phyloP scores from a whole-genome alignment of 2,888 invertebrate species.

The Monoplex corrugatus region DNA sequence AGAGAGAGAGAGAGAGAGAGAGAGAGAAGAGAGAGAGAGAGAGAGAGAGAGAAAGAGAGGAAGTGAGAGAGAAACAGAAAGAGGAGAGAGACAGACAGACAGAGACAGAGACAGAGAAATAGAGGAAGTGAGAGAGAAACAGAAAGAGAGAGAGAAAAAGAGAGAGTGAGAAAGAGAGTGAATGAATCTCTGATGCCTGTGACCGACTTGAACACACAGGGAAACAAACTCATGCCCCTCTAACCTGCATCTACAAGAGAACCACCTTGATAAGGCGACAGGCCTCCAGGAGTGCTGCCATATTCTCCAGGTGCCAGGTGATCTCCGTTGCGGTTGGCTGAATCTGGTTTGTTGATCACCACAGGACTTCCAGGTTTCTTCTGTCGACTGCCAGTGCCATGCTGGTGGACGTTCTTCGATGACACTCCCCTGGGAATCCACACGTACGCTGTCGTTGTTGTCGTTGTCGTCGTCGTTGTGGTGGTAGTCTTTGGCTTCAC shows the following conservation, averaged over 20 bases:
- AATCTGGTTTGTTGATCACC: not conserved
- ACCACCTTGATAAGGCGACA: constrained; percentile 25
- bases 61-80: not conserved
- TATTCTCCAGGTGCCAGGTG: not conserved
- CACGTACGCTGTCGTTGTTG: constrained; percentile 20
- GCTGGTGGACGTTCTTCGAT: constrained; percentile 1
- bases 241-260: not conserved
- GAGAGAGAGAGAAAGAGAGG: constrained; percentile 1
- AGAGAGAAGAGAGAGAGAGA: too few species aligned
- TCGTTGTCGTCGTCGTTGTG: constrained; percentile 26
- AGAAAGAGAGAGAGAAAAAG: not conserved
- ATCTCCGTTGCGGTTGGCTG: constrained; percentile 17
- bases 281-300: constrained; percentile 34
- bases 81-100: not conserved
- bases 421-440: not conserved
- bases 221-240: not conserved
- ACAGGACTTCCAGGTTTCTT: not conserved
- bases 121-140: not conserved
- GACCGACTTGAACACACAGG: not conserved
- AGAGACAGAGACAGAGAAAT: not conserved
- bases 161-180: not conserved
- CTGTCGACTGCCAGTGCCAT: not conserved
- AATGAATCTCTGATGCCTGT: too few species aligned
- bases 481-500: constrained; percentile 41
- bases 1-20: too few species aligned